These are phyloP conservation scores for Catocala fraxini DNA, from an alignment of 2,888 invertebrate species.

Conservation along the genomic window DNA sequence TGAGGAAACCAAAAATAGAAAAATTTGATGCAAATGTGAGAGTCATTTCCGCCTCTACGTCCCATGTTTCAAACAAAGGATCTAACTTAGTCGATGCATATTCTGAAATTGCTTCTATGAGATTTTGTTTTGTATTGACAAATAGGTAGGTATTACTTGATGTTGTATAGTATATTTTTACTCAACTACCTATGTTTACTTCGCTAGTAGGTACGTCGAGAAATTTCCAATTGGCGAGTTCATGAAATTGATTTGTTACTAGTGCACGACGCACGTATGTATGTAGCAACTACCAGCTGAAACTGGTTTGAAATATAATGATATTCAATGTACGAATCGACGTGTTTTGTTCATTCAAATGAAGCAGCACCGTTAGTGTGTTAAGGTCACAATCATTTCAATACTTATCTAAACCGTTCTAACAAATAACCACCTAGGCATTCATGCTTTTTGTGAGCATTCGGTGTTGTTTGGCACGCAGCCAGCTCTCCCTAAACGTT, in stretches of 20 bases:
- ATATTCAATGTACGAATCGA: slow-evolving; percentile 3
- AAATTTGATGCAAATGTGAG: slow-evolving; percentile 28
- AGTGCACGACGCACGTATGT: background rate
- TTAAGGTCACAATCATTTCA: slow-evolving; percentile 30
- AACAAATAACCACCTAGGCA: slow-evolving; percentile 28
- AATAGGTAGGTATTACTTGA: no score
- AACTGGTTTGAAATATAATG: slow-evolving; percentile 8
- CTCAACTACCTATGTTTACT: background rate
- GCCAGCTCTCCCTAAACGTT: slow-evolving; percentile 47
- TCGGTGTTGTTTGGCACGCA: slow-evolving; percentile 47
- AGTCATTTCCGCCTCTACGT: slow-evolving; percentile 35
- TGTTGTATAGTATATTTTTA: no score
- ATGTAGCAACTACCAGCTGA: slow-evolving; percentile 2
- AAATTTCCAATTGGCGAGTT: slow-evolving; percentile 1
- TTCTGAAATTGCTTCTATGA: slow-evolving; percentile 17
- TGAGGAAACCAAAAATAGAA: slow-evolving; percentile 16
- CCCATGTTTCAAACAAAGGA: slow-evolving; percentile 34
- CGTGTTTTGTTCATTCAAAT: slow-evolving; percentile 24
- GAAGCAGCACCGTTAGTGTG: slow-evolving; percentile 15
- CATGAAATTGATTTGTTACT: slow-evolving; percentile 10
- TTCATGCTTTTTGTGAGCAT: slow-evolving; percentile 45
- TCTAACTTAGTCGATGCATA: slow-evolving; percentile 37
- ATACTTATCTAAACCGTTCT: slow-evolving; percentile 35
- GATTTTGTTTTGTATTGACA: no score
- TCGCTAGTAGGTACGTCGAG: background rate